Conservation (phyloP, 2,113 vertebrate genomes). For the Aramus guarauna region DNA sequence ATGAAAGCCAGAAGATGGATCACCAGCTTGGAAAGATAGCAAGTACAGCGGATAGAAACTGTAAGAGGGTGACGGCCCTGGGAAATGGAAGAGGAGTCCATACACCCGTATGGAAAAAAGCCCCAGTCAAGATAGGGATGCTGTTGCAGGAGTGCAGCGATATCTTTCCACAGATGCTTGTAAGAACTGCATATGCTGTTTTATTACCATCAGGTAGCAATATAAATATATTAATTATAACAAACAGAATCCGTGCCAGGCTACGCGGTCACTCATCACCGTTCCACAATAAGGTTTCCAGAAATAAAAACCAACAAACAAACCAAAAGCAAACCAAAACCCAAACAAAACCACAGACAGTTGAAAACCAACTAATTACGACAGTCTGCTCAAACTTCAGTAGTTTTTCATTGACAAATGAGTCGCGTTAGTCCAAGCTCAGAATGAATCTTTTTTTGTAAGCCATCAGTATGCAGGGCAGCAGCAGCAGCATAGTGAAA, state of each 20-base stretch:
- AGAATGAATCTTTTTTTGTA: neutral
- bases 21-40: neutral
- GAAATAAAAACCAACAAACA: neutral
- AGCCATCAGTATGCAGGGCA: neutral
- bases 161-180: neutral
- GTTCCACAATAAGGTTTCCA: neutral
- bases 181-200: neutral
- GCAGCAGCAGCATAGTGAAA: neutral
- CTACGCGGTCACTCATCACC: neutral
- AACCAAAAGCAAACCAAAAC: neutral
- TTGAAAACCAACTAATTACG: neutral
- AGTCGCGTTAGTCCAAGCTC: neutral
- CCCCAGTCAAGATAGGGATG: neutral
- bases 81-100: neutral
- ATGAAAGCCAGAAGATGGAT: constrained; percentile 32
- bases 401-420: neutral
- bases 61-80: neutral
- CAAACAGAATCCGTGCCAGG: neutral
- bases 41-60: neutral
- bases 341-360: neutral
- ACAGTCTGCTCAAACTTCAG: neutral
- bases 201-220: constrained; percentile 1
- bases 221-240: constrained; percentile 7
- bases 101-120: neutral
- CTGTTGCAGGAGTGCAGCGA: neutral